Evolutionary conservation across 2,113 vertebrate species (phyloP).

Genomic region (Dasyornis broadbenti): DNA sequence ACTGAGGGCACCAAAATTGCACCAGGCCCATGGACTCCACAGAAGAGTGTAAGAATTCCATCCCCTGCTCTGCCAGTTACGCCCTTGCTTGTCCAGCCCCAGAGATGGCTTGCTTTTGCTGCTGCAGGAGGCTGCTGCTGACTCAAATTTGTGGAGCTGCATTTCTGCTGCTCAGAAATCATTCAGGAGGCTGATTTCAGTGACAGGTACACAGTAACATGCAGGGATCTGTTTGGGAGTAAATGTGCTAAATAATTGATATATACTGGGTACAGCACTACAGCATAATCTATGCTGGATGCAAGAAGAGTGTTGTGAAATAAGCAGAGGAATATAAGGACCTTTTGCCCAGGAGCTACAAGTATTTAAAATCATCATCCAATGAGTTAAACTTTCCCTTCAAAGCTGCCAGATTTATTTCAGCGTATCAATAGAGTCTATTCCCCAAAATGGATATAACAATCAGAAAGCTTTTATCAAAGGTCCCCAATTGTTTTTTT

Average conservation of each 20-base stretch:
- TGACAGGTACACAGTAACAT: neutral
- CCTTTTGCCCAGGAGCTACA: neutral
- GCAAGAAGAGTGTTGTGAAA: neutral
- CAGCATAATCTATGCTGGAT: neutral
- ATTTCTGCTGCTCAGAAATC: neutral
- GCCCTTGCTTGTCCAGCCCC: rapidly evolving
- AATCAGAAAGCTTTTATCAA: conserved; percentile 11
- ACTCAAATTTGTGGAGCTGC: neutral
- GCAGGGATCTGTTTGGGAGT: neutral
- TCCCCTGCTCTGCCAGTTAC: neutral
- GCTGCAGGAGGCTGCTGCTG: neutral
- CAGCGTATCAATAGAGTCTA: neutral
- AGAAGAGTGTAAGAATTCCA: neutral
- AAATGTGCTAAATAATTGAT: neutral
- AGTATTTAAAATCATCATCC: neutral
- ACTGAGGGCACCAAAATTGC: neutral
- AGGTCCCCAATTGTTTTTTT: neutral
- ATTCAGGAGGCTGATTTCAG: neutral
- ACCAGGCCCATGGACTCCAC: neutral
- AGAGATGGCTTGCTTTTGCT: neutral
- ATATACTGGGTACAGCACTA: neutral
- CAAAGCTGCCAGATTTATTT: neutral
- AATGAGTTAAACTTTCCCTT: neutral
- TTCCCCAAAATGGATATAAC: neutral
- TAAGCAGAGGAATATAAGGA: neutral